Conservation (phyloP, 2,797 vertebrate species). For the Xenentodon cancila region DNA sequence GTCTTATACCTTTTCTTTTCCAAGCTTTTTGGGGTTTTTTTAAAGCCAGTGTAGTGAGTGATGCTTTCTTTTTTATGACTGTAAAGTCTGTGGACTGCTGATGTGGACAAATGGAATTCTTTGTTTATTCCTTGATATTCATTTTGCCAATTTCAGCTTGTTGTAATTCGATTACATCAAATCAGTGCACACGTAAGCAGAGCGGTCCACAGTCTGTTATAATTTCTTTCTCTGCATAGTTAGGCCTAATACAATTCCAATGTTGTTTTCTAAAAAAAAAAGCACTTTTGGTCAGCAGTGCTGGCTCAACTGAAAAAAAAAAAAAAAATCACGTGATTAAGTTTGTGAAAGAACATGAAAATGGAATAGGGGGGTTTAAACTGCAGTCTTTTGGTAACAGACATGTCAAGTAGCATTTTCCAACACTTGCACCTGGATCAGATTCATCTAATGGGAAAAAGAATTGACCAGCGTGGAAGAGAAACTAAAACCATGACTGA, state of each 20-base stretch:
- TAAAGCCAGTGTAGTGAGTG: constrained; percentile 80
- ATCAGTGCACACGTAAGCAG: constrained; percentile 60
- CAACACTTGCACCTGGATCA: constrained; percentile 31
- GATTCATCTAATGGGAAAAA: constrained; percentile 12
- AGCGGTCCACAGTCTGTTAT: constrained; percentile 78
- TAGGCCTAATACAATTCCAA: constrained; percentile 88
- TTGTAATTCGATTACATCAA: constrained; percentile 80
- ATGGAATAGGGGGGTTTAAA: constrained; percentile 75
- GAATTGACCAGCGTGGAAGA: constrained; percentile 12
- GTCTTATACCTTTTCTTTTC: constrained; percentile 84
- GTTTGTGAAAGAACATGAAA: constrained; percentile 68
- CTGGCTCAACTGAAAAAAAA: constrained; percentile 74
- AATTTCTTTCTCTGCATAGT: constrained; percentile 49
- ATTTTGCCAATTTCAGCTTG: constrained; percentile 84
- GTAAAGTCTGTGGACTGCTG: constrained; percentile 79
- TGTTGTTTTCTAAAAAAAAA: constrained; percentile 77
- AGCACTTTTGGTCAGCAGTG: constrained; percentile 94
- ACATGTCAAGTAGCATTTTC: constrained; percentile 40
- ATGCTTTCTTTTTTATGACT: constrained; percentile 70
- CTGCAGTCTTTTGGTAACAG: constrained; percentile 73
- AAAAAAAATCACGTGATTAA: constrained; percentile 40
- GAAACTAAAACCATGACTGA: constrained; percentile 13
- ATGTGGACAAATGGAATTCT: constrained; percentile 58
- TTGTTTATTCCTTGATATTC: constrained; percentile 61
- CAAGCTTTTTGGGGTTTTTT: constrained; percentile 73